phyloP scores from a whole-genome alignment of 2,113 vertebrate genomes.

The Ascaphus truei region DNA sequence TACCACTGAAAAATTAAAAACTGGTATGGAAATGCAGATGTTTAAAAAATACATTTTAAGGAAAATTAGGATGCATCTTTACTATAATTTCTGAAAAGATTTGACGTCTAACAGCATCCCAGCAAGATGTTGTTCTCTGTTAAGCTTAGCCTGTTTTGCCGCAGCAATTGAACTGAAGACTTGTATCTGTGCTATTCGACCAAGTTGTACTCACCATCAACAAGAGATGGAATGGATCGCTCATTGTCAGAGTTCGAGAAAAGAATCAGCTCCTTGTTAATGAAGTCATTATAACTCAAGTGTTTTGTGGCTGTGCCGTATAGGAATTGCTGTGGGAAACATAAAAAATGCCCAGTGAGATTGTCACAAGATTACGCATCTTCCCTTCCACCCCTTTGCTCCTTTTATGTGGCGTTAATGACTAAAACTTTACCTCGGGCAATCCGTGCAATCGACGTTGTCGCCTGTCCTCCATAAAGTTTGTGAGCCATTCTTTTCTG shows the following conservation, averaged over 20 bases:
- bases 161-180: too few species aligned
- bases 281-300: constrained; percentile 97
- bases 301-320: constrained; percentile 89
- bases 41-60: too few species aligned
- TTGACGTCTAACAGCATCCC: too few species aligned
- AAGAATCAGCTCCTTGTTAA: constrained; percentile 97
- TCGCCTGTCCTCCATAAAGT: constrained; percentile 96
- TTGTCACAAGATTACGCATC: constrained; percentile 9
- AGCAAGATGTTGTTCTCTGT: too few species aligned
- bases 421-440: constrained; percentile 76
- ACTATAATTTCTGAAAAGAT: too few species aligned
- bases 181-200: neutral
- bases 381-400: constrained; percentile 29
- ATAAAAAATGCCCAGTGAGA: constrained; percentile 39
- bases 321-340: constrained; percentile 86
- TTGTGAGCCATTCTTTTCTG: constrained; percentile 96
- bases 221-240: constrained; percentile 93
- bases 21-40: too few species aligned
- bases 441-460: constrained; percentile 93
- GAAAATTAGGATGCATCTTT: too few species aligned
- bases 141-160: too few species aligned
- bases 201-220: constrained; percentile 79
- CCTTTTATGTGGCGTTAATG: neutral
- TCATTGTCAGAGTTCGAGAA: constrained; percentile 99
- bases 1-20: too few species aligned